These are phyloP conservation scores for Monarcha castaneiventris DNA, from an alignment of 2,113 vertebrate species.

Conservation along the genomic window DNA sequence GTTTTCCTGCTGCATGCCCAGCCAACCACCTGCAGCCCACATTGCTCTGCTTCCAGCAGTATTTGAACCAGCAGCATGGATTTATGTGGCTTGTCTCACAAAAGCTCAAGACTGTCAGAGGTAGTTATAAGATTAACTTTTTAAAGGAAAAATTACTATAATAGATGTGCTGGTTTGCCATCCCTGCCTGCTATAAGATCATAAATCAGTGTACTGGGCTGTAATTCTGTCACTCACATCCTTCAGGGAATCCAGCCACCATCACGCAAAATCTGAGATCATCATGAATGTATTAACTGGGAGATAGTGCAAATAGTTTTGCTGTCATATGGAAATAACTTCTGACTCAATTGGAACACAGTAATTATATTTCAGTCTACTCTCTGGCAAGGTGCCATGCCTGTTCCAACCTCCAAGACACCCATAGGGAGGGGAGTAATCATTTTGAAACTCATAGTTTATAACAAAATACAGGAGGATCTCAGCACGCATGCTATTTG, in stretches of 20 bases:
- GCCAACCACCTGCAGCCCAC: background rate
- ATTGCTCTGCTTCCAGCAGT: background rate
- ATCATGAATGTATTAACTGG: background rate
- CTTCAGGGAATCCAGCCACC: background rate
- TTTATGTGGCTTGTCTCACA: background rate
- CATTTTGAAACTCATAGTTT: background rate
- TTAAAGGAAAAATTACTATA: background rate
- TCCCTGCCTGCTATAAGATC: background rate
- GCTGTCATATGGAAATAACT: background rate
- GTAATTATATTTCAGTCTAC: background rate
- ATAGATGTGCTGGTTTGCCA: background rate
- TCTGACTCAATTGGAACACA: background rate
- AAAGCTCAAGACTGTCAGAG: background rate
- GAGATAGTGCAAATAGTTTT: background rate
- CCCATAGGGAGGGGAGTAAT: background rate
- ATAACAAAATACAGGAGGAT: background rate
- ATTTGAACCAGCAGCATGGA: background rate
- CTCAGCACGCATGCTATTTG: background rate
- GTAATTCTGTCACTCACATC: background rate
- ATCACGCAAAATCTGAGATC: background rate
- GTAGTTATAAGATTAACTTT: background rate
- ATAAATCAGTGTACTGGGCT: background rate
- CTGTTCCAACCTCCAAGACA: background rate
- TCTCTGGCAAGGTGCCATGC: background rate
- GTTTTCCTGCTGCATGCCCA: background rate